Evolutionary conservation across 2,797 vertebrate species (phyloP).

Genomic region (Phrynocephalus forsythii): DNA sequence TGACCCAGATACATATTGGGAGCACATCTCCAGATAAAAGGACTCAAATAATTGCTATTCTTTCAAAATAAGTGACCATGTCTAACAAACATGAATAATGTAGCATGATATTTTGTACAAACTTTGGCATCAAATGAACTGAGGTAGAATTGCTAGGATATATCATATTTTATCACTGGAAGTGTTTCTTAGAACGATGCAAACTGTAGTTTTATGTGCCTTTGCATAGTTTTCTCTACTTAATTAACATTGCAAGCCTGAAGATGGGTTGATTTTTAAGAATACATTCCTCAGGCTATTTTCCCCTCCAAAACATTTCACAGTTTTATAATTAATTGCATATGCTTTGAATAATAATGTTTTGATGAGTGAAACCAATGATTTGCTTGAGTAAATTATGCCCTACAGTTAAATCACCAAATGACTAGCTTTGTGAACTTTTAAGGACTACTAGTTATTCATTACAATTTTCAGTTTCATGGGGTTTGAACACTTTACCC

Average conservation of each 20-base stretch:
- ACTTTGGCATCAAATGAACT: neutral
- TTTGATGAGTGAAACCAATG: conserved; percentile 31
- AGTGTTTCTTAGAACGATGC: conserved; percentile 23
- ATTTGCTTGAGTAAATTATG: conserved; percentile 25
- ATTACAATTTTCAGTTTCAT: conserved; percentile 32
- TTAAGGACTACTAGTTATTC: neutral
- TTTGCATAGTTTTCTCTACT: conserved; percentile 8
- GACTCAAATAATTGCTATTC: neutral
- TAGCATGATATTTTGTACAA: neutral
- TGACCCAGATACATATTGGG: neutral
- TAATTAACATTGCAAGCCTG: conserved; percentile 24
- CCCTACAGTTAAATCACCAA: conserved; percentile 22
- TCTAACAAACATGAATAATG: neutral
- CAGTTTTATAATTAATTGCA: conserved; percentile 24
- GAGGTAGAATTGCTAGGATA: neutral
- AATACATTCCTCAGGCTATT: conserved; percentile 24
- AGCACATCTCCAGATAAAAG: neutral
- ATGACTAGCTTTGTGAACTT: neutral
- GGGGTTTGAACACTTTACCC: neutral
- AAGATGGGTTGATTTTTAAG: conserved; percentile 23
- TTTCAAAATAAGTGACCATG: neutral
- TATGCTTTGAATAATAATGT: conserved; percentile 21
- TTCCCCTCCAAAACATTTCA: conserved; percentile 11
- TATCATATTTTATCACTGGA: neutral
- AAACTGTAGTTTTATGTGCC: conserved; percentile 16